Base-by-base conservation (phyloP, 2,797 vertebrate species). In the Siniperca scherzeri region DNA sequence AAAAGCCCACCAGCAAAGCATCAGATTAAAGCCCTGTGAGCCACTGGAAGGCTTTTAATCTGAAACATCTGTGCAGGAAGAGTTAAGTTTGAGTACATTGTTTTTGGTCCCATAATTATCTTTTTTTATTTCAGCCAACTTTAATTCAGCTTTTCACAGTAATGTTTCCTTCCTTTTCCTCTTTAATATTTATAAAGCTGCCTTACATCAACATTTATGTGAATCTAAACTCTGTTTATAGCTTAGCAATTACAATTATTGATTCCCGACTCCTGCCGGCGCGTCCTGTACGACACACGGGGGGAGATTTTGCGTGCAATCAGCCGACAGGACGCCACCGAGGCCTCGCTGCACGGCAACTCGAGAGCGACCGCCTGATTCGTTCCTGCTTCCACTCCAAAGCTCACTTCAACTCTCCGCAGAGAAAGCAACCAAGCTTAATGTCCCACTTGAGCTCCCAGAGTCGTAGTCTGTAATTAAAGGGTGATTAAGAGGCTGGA, bases 401-500 rank as follows among this genome's bases (percentile, higher is more conserved):
- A 72, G 46, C 77, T 73, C 52, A 33, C 64, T 77, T 78, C 80
- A 70, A 67, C 80, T 71, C 75, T 71, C 62, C 50, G 74, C 83
- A 77, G 75, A 83, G 85, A 86, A 89, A 80, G 87, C 88, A 72
- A 57, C 72, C 67, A 38, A 57, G 88, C 86, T 82, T 91, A 89
- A 91, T 90, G 91, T 93, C 88, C 89, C 90, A 83, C 91, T 86
- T 38, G 80, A 89, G 94, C 91, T 84, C 88, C 89, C 84, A 65
- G 93, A 91, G 93, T 91, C 84, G 70, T 33, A 68, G 87, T 84
- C 88, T 90, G 94, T 96, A 96, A 96, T 96, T 96, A 96, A 95
- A 95, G 93, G 91, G 92, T 93, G 94, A 96, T 96, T 96, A 96
- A 93, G 94, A 94, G 94, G 92, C 94, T 91, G 92, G 85, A 84